Evolutionary conservation across 1,140 invertebrate species (phyloP).

Genomic region (Nasonia vitripennis): DNA sequence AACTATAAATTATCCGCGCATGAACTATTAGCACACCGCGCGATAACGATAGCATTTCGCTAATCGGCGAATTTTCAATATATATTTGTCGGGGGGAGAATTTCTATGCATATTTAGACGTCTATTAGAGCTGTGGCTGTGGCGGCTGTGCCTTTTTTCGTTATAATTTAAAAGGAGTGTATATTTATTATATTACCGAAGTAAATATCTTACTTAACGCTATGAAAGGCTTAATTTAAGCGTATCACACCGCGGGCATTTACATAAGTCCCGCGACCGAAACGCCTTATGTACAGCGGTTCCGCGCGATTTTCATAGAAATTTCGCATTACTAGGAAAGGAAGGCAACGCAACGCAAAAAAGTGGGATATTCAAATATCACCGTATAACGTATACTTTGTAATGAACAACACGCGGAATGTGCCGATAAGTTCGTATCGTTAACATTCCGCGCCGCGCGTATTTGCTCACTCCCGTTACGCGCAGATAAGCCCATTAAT

Average conservation of each 20-base stretch:
- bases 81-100: conserved; percentile 42
- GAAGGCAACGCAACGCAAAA: not conserved
- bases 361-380: not conserved
- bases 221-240: conserved; percentile 8
- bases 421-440: not conserved
- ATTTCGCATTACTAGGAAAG: conserved; percentile 12
- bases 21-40: conserved; percentile 43
- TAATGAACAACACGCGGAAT: not conserved
- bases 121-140: conserved; percentile 20
- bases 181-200: conserved; percentile 45
- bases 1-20: conserved; percentile 49
- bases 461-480: not conserved
- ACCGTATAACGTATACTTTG: not conserved
- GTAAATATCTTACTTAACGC: conserved; percentile 33
- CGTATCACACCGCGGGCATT: not conserved
- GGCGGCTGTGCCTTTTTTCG: not conserved
- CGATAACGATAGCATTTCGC: conserved; percentile 42
- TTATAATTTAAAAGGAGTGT: not conserved
- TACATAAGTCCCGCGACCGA: conserved; percentile 26
- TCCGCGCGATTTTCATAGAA: conserved; percentile 4
- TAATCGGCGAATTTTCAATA: conserved; percentile 42
- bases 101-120: conserved; percentile 18
- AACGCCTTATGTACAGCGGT: not conserved
- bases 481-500: not conserved
- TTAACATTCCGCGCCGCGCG: not conserved